Conservation (phyloP, 2,797 vertebrate species). For the Momotus momota region DNA sequence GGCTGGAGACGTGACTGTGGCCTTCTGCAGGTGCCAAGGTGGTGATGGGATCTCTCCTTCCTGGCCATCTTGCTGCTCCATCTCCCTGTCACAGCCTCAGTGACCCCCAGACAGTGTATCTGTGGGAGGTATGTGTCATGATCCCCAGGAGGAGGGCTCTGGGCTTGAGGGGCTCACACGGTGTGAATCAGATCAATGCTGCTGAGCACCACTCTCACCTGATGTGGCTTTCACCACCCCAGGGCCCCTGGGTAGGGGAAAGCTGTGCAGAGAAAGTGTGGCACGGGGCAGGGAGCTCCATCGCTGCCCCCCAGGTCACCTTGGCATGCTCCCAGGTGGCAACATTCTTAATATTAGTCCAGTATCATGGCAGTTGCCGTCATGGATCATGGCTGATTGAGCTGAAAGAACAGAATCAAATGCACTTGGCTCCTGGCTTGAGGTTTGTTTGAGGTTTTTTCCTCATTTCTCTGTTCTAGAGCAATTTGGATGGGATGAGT, state of each 20-base stretch:
- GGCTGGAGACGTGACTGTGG: background rate
- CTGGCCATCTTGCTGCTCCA: fast-evolving
- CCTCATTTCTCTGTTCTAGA: background rate
- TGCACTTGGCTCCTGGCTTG: background rate
- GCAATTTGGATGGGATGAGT: background rate
- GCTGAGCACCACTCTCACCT: background rate
- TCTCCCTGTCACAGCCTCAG: background rate
- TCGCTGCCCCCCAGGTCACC: constrained; percentile 31
- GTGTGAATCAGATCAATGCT: background rate
- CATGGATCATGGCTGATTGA: background rate
- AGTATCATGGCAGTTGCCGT: background rate
- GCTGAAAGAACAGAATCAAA: background rate
- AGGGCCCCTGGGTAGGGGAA: background rate
- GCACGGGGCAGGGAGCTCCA: background rate
- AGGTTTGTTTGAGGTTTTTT: background rate
- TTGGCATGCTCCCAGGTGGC: background rate
- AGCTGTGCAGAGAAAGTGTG: background rate
- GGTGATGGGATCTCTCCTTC: background rate
- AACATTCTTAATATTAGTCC: background rate
- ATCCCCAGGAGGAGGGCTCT: background rate
- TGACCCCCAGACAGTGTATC: background rate
- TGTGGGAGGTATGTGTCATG: background rate
- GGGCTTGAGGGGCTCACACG: background rate
- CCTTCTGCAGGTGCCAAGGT: background rate
- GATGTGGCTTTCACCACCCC: background rate